Base-by-base conservation (phyloP, 2,888 invertebrate genomes). In the Catocala sponsa region DNA sequence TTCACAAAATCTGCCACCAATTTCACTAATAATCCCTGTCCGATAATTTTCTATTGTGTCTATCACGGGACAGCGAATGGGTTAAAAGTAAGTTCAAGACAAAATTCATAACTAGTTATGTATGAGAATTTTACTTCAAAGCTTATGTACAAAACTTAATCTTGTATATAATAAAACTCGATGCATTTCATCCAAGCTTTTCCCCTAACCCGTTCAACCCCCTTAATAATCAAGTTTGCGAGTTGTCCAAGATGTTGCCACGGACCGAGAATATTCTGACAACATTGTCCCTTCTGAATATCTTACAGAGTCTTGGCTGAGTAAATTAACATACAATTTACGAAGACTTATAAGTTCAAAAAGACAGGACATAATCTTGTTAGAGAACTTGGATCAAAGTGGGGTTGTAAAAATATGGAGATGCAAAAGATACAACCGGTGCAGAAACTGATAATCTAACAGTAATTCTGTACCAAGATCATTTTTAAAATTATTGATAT, bases 311-410 rank as follows among this genome's bases (percentile, higher is more conserved):
- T 59, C 77, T 76, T 77, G 78, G 76, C 80, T 80, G 83, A 82
- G 80, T 84, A 81, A 90, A 91, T 91, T 92, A 91, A 85, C 91
- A 91, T 91, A 90, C 82, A 86, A 88, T 88, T 91, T 86, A 78
- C 68, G 70, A 79, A 78, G 72, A 75, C 78, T 77, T 73, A 74
- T 70, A 70, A 67, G 72, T 76, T 78, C 68, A 70, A 78, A 78
- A 78, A 70, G 56, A 71, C 75, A 60, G 62, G 55, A 65, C 54
- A 70, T 72, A 72, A 80, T 72, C 72, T 79, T 65, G 51, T 68
- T 61, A 55, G 52, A 59, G 32, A 53, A 52, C 43, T 48, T 32
- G 25, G 55, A 50, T 50, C 25, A 1, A 57, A 64, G 47, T 10
- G 6, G 6, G 13, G 43, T 63, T 38, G 1, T 10, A 48, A 59